Evolutionary conservation across 2,797 vertebrate genomes (phyloP), one percentile per base, ranked within the genome.

Genomic region (Prionace glauca): DNA sequence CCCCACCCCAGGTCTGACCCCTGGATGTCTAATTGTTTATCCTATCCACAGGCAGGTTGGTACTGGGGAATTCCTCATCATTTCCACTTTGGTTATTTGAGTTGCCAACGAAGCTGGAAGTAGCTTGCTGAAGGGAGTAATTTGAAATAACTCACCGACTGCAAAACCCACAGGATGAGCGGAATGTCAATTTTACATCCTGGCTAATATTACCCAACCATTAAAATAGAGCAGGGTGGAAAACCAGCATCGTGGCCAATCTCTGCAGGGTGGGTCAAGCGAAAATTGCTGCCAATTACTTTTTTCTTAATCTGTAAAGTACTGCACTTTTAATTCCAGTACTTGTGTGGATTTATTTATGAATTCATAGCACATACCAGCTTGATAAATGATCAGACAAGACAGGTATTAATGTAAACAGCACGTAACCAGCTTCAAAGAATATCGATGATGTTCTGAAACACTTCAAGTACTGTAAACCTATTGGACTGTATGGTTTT

Each of bases 361-460:
- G 2, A 92, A 92, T 92, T 92, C 65, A 12, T 36, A 69, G 90
- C 90, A 41, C 90, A 92, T 69, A 69, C 90, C 62, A 69, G 20
- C 62, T 69, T 92, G 90, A 92, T 92, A 67, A 92, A 92, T 69
- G 36, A 92, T 92, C 62, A 92, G 90, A 69, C 36, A 92, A 69
- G 90, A 69, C 65, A 69, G 8, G 90, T 92, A 92, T 69, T 92
- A 92, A 69, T 92, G 90, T 41, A 92, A 92, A 92, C n/a, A 67
- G n/a, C 45, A 50, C 20, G 22, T 92, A 69, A 69, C 65, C 90
- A 92, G 36, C 62, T 92, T 92, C 65, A 92, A 41, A 69, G 65
- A 69, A 45, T 92, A 92, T 69, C 36, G n/a, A 92, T 92, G 36
- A 65, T 92, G 65, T 92, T 92, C 65, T 92, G 90, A 90, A 90